A percentile compares a stretch with the other conserved stretches of the same genome.
phyloP scores from a whole-genome alignment of 2,113 vertebrate genomes.

The Halcyon senegalensis region DNA sequence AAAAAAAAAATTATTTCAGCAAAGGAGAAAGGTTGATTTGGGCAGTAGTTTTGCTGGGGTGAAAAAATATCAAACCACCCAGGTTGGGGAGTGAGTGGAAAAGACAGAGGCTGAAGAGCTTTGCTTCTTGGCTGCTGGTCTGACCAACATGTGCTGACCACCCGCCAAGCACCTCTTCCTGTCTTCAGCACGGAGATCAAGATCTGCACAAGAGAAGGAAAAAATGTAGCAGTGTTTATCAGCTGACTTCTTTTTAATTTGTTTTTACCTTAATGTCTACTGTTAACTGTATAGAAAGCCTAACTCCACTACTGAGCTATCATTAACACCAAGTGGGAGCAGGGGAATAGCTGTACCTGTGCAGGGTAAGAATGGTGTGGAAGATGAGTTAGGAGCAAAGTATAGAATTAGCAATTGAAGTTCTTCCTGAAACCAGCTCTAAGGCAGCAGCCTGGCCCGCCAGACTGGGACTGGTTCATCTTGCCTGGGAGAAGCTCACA shows the following conservation, averaged over 20 bases:
- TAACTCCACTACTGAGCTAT: not conserved
- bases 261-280: not conserved
- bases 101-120: not conserved
- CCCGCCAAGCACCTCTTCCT: not conserved
- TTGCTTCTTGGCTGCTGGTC: not conserved
- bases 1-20: not conserved
- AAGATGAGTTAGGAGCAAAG: not conserved
- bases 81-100: not conserved
- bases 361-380: accelerated
- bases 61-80: not conserved
- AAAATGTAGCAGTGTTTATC: not conserved
- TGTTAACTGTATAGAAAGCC: not conserved
- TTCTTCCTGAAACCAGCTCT: not conserved
- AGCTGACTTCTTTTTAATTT: not conserved
- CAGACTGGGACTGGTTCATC: not conserved
- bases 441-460: not conserved
- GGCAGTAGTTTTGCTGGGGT: not conserved
- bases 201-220: not conserved
- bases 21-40: not conserved
- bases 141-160: not conserved
- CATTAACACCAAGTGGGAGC: not conserved
- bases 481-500: not conserved
- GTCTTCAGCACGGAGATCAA: not conserved
- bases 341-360: accelerated
- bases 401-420: not conserved